Conservation (phyloP, 2,888 invertebrate species). For the Alcis repandata region DNA sequence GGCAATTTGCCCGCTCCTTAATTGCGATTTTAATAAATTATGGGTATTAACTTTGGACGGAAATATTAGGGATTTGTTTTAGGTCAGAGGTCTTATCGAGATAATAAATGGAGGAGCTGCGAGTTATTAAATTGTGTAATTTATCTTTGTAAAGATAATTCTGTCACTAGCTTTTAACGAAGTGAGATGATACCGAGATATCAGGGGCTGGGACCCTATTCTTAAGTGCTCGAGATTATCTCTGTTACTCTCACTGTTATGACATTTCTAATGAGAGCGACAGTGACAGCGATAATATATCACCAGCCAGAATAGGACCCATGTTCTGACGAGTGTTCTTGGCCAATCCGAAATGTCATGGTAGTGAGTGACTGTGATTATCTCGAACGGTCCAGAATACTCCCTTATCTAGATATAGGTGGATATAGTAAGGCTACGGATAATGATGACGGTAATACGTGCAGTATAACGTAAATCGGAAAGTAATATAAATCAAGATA, state of each 20-base stretch:
- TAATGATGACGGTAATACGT: neutral
- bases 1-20: constrained; percentile 57
- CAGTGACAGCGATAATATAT: too few species aligned
- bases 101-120: constrained; percentile 24
- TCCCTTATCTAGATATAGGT: too few species aligned
- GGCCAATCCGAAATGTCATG: too few species aligned
- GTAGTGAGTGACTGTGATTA: too few species aligned
- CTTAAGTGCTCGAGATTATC: too few species aligned
- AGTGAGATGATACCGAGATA: neutral
- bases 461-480: too few species aligned
- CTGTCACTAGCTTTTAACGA: neutral
- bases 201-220: neutral
- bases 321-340: too few species aligned
- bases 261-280: too few species aligned
- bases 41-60: constrained; percentile 49
- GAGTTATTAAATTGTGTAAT: constrained; percentile 20
- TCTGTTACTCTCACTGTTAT: too few species aligned
- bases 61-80: constrained; percentile 49
- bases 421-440: neutral
- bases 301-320: neutral
- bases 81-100: constrained; percentile 26
- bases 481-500: too few species aligned
- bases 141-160: constrained; percentile 11
- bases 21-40: constrained; percentile 73
- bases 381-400: too few species aligned